Conservation (phyloP, 1,140 invertebrate species). For the Hylaeus volcanicus region DNA sequence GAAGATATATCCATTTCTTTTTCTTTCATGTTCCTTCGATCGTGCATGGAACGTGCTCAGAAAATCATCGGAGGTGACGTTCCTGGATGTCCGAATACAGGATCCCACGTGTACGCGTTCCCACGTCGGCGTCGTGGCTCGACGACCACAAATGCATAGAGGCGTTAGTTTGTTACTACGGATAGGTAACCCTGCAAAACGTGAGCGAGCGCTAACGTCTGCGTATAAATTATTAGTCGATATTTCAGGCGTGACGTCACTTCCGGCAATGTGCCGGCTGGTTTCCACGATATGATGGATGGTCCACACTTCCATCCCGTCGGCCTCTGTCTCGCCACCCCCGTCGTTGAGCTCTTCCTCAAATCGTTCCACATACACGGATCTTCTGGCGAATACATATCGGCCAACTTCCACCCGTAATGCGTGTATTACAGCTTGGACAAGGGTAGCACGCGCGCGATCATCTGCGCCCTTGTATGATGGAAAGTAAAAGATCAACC, state of each 20-base stretch:
- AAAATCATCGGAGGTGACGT: too few species aligned
- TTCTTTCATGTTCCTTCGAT: too few species aligned
- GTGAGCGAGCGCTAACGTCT: slow-evolving; percentile 71
- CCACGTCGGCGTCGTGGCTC: slow-evolving; percentile 17
- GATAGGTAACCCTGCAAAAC: slow-evolving; percentile 61
- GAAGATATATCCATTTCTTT: too few species aligned
- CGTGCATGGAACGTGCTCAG: too few species aligned
- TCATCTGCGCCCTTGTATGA: neutral
- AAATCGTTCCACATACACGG: slow-evolving; percentile 58
- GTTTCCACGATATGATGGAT: slow-evolving; percentile 77
- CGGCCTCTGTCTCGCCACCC: slow-evolving; percentile 45
- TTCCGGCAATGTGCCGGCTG: slow-evolving; percentile 78
- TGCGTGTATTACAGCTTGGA: neutral
- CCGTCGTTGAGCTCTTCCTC: slow-evolving; percentile 61
- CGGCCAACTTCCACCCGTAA: slow-evolving; percentile 32
- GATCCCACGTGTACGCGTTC: neutral
- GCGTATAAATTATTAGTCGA: slow-evolving; percentile 79
- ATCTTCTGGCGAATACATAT: slow-evolving; percentile 35
- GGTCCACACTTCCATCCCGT: slow-evolving; percentile 53
- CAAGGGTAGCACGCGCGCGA: neutral
- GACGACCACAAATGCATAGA: slow-evolving; percentile 26
- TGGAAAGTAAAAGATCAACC: neutral
- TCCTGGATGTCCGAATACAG: too few species aligned
- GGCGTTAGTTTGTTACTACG: slow-evolving; percentile 68
- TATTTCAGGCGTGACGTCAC: slow-evolving; percentile 77